Conservation (phyloP, 2,113 vertebrate species). For the Cephalopholis sonnerati region DNA sequence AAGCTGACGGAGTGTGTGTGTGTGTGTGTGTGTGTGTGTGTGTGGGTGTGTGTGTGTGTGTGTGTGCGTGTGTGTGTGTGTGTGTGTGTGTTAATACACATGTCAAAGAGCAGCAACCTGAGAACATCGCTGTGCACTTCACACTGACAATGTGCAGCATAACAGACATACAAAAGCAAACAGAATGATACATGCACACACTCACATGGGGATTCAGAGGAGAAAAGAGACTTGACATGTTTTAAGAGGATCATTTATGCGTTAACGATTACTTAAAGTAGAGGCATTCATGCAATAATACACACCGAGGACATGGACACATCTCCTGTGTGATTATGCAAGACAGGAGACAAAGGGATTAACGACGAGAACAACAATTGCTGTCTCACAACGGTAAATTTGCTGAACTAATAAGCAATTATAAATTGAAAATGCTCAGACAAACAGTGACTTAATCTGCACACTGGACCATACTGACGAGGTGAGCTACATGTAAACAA, state of each 20-base stretch:
- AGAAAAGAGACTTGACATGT: neutral
- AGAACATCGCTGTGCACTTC: conserved; percentile 24
- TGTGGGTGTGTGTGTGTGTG: conserved; percentile 4
- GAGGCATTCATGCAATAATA: neutral
- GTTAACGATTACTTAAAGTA: neutral
- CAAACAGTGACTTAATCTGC: conserved; percentile 14
- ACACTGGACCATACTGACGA: neutral
- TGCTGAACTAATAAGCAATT: conserved; percentile 5
- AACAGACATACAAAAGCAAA: neutral
- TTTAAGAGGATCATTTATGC: neutral
- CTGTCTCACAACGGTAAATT: neutral
- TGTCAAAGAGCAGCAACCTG: conserved; percentile 23
- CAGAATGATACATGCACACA: neutral
- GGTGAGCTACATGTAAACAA: conserved; percentile 9
- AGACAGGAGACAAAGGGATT: neutral
- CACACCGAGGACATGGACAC: neutral
- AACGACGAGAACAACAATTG: neutral
- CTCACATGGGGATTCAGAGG: neutral
- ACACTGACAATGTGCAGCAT: conserved; percentile 22
- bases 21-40: conserved; percentile 4
- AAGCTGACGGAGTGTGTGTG: conserved; percentile 31
- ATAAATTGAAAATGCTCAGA: neutral
- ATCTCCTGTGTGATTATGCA: conserved; percentile 4
- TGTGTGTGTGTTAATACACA: conserved; percentile 6
- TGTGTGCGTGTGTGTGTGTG: conserved; percentile 12